phyloP scores from a whole-genome alignment of 2,113 vertebrate species.

The Morphnarchus princeps region DNA sequence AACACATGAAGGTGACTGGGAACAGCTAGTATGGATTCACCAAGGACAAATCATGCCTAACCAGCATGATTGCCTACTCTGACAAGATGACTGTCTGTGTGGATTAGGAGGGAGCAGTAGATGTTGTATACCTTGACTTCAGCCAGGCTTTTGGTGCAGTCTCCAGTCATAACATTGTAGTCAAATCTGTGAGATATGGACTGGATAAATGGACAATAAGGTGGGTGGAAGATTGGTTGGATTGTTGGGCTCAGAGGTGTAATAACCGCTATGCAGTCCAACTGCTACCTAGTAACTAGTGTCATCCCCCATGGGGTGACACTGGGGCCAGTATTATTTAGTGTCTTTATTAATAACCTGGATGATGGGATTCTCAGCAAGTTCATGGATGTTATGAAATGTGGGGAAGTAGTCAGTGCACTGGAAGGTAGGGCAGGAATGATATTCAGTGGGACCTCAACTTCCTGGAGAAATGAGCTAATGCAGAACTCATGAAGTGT shows the following conservation, averaged over 20 bases:
- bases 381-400: background rate
- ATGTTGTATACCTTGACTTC: background rate
- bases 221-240: background rate
- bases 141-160: background rate
- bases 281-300: background rate
- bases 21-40: background rate
- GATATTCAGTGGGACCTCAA: background rate
- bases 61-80: background rate
- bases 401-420: background rate
- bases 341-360: background rate
- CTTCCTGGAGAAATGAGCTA: background rate
- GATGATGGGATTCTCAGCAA: background rate
- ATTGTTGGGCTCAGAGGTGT: background rate
- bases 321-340: background rate
- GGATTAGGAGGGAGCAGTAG: background rate
- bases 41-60: background rate
- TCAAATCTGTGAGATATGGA: background rate
- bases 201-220: background rate
- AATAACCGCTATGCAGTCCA: background rate
- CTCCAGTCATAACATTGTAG: background rate
- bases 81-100: background rate
- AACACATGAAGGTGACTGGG: background rate
- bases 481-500: background rate
- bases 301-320: background rate
- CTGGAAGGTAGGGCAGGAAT: background rate